phyloP scores from a whole-genome alignment of 2,888 invertebrate species.

The Ophioninae sp. region DNA sequence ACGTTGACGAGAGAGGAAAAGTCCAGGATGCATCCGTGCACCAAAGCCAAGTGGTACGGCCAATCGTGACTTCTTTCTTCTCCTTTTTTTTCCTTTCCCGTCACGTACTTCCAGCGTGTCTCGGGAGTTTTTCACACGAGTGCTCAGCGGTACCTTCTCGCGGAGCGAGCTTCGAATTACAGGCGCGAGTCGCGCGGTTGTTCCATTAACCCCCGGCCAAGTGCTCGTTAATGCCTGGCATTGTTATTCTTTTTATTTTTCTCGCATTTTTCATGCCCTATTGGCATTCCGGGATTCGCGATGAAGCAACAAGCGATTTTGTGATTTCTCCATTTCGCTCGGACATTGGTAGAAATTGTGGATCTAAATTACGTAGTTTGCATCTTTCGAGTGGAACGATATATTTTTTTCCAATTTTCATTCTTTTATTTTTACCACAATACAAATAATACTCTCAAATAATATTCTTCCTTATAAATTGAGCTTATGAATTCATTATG shows the following conservation, averaged over 20 bases:
- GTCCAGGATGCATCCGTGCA: slow-evolving; percentile 76
- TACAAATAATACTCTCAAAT: too few species aligned
- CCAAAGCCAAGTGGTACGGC: slow-evolving; percentile 77
- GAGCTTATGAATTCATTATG: too few species aligned
- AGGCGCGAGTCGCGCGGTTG: slow-evolving; percentile 1
- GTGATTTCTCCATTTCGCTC: background rate
- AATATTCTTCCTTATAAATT: too few species aligned
- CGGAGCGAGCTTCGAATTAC: slow-evolving; percentile 33
- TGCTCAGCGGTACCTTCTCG: background rate
- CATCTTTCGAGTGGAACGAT: too few species aligned
- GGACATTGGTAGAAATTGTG: too few species aligned
- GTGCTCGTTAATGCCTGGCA: slow-evolving; percentile 32
- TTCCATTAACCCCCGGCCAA: slow-evolving; percentile 52
- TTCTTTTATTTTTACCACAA: too few species aligned
- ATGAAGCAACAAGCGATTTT: background rate
- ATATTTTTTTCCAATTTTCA: too few species aligned
- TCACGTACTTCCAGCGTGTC: background rate
- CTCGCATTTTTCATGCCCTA: background rate
- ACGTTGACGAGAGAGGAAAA: slow-evolving; percentile 77
- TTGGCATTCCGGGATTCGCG: slow-evolving; percentile 15
- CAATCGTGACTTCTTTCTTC: background rate
- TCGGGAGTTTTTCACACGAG: slow-evolving; percentile 13
- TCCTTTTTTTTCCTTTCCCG: background rate
- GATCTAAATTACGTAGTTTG: too few species aligned
- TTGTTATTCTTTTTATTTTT: slow-evolving; percentile 14